A percentile compares a stretch with the other conserved stretches of the same genome.
Conservation (phyloP, 2,797 vertebrate species). For the Anguilla pacifica region DNA sequence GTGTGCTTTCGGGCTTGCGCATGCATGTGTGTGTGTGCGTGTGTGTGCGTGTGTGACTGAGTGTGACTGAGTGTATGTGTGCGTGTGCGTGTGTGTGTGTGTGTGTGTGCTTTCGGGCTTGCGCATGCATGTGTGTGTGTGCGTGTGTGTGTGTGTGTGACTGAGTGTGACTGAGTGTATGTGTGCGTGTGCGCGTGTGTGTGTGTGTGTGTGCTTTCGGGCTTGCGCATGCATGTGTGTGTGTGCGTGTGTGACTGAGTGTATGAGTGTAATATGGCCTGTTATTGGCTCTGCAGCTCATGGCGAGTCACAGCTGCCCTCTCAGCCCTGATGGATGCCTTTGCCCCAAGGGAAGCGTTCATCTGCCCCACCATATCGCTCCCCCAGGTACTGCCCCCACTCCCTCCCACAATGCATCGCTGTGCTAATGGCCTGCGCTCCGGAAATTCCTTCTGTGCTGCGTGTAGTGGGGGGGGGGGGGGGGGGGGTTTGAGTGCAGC, state of each 20-base stretch:
- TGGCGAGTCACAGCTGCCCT: background rate
- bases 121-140: no score
- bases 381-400: background rate
- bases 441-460: background rate
- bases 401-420: background rate
- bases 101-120: no score
- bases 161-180: background rate
- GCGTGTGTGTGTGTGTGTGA: background rate
- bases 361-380: constrained; percentile 12
- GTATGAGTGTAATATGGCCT: background rate
- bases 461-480: background rate
- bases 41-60: no score
- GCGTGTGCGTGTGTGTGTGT: no score
- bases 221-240: background rate
- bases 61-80: background rate
- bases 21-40: background rate
- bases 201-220: background rate
- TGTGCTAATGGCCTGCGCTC: background rate
- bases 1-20: background rate
- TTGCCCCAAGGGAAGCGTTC: background rate
- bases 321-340: background rate
- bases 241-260: background rate
- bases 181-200: background rate
- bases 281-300: background rate
- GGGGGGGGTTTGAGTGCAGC: background rate